phyloP scores from a whole-genome alignment of 2,797 vertebrate genomes.

The Amniataba percoides region DNA sequence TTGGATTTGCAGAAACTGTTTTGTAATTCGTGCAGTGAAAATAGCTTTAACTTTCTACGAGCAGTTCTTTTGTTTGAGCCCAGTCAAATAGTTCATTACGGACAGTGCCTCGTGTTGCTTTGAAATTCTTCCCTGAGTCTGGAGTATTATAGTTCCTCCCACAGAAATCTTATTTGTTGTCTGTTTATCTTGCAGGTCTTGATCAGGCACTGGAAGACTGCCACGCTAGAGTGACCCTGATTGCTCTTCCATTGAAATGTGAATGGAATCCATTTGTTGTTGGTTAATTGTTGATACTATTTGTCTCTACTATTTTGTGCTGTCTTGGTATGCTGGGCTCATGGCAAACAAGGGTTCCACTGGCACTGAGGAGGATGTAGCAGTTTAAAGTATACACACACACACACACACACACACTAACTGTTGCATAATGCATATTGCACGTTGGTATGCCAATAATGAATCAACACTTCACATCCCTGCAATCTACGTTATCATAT shows the following conservation, averaged over 20 bases:
- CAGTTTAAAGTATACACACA: conserved; percentile 35
- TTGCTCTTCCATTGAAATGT: conserved; percentile 82
- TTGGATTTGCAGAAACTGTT: background rate
- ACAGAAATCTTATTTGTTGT: conserved; percentile 46
- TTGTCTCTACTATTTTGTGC: conserved; percentile 60
- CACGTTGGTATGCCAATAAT: conserved; percentile 37
- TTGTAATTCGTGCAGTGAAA: background rate
- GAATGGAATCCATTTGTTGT: conserved; percentile 81
- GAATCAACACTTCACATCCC: conserved; percentile 41
- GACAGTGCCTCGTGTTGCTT: background rate
- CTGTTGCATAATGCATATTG: conserved; percentile 35
- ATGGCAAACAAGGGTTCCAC: conserved; percentile 57
- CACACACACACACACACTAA: conserved; percentile 21
- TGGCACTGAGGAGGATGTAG: conserved; percentile 59
- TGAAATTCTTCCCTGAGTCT: conserved; percentile 9
- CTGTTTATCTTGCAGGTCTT: conserved; percentile 80
- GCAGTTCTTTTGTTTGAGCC: background rate
- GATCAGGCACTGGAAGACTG: conserved; percentile 71
- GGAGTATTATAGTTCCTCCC: background rate
- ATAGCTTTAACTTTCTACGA: background rate
- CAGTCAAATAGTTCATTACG: background rate
- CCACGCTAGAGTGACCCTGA: conserved; percentile 63
- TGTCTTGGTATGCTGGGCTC: conserved; percentile 60
- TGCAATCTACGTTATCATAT: conserved; percentile 14
- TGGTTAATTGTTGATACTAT: conserved; percentile 62